Evolutionary conservation across 2,797 vertebrate species (phyloP), one percentile per base, ranked within the genome.

Genomic region (Ptychadena robeensis): DNA sequence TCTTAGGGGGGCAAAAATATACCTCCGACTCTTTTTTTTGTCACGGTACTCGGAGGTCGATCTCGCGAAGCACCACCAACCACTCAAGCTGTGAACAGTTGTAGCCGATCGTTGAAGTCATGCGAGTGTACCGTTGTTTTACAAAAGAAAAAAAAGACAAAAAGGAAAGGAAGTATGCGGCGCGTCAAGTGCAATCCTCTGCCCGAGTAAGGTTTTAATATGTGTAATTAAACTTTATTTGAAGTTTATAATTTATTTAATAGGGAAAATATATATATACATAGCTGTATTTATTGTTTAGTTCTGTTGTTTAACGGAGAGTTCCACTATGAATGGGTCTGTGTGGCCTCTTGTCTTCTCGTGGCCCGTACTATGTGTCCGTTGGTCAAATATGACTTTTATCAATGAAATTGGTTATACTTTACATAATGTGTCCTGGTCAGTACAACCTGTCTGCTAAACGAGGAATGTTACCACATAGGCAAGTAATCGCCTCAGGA

Each of bases 41-140:
- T 65, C 44, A 32, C 25, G 31, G 5, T 18, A 57, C 2, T 25
- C 9, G 14, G 64, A 35, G 68, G 31, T 4, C 61, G 32, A 48
- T 53, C 53, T 64, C 63, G 18, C 12, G 34, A 38, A 22, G 31
- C 61, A 9, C 79, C 25, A 27, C 63, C 48, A 71, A 75, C 76
- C 72, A 37, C 71, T 64, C 30, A 85, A 80, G 82, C 82, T 85
- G 82, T 85, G 82, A 85, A 57, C 38, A 66, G 38, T 27, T 27
- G 28, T 6, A 12, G 57, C 4, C 14, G 30, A 82, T 38, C 28
- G 31, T 31, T 32, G 48, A n/a, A 15, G 8, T 14, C 15, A n/a
- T 53, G 22, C 18, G 2, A 30, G 37, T 30, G 8, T 3, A 1
- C 27, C 34, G 12, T 1, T 25, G 27, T 15, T 9, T 28, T 65